Percentiles rank a stretch among this genome's conserved stretches.
Conservation (phyloP, 1,140 invertebrate species). For the Scylla paramamosain region DNA sequence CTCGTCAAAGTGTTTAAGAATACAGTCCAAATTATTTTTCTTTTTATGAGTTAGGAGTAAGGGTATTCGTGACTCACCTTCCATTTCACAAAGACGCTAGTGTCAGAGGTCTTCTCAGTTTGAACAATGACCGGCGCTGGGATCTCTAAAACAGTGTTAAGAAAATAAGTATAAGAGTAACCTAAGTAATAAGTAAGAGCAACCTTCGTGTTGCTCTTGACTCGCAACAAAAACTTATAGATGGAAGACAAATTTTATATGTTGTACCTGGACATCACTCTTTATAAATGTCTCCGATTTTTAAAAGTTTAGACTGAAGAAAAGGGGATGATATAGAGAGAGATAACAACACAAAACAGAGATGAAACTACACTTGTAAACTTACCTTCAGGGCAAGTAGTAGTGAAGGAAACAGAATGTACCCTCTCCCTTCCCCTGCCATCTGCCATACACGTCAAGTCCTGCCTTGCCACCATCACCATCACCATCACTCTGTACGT, state of each 20-base stretch:
- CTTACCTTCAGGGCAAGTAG: not conserved
- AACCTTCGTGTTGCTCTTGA: no score
- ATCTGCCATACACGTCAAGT: not conserved
- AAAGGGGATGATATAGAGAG: no score
- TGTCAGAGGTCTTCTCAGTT: not conserved
- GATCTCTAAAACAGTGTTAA: not conserved
- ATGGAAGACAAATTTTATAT: no score
- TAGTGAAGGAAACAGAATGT: not conserved
- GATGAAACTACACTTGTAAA: not conserved
- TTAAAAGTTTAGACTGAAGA: no score
- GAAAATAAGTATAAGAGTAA: not conserved
- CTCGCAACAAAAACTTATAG: no score
- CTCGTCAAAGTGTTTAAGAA: no score
- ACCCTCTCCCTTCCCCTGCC: not conserved
- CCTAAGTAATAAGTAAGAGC: no score
- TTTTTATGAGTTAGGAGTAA: no score
- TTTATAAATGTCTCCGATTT: no score
- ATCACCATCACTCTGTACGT: not conserved
- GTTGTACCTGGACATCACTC: no score
- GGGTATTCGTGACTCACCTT: not conserved
- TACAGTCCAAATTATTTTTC: no score
- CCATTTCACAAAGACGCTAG: not conserved
- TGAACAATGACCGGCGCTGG: not conserved
- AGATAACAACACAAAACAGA: no score
- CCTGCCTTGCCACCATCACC: not conserved